Evolutionary conservation across 2,797 vertebrate genomes (phyloP).

Genomic region (Onychomys leucogaster): DNA sequence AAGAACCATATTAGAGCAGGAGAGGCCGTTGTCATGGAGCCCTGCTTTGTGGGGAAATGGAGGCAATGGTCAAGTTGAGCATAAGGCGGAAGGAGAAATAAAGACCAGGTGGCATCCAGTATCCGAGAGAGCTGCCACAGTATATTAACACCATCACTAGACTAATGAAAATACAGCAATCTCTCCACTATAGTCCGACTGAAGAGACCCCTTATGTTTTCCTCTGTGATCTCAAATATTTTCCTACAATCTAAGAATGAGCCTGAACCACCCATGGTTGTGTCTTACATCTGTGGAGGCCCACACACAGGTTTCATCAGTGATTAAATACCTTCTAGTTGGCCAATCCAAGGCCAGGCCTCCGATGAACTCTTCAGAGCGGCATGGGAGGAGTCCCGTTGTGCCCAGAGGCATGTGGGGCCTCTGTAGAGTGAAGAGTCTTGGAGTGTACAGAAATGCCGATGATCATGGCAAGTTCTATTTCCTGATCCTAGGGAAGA

Average conservation of each 20-base stretch:
- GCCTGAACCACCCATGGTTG: accelerated
- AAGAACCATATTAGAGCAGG: conserved; percentile 10
- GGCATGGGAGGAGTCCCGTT: background rate
- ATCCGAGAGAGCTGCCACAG: background rate
- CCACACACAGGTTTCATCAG: accelerated
- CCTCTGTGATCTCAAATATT: background rate
- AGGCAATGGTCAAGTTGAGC: background rate
- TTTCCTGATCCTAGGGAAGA: background rate
- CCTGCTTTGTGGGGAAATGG: conserved; percentile 50
- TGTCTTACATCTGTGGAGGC: background rate
- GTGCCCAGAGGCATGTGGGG: background rate
- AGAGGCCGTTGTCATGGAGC: background rate
- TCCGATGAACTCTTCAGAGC: accelerated
- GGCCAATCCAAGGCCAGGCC: background rate
- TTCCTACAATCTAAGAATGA: background rate
- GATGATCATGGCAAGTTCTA: accelerated
- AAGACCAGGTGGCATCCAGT: background rate
- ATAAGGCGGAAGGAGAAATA: conserved; percentile 20
- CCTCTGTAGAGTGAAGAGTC: background rate
- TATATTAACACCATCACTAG: background rate
- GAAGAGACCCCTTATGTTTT: background rate
- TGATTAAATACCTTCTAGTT: background rate
- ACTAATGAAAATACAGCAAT: background rate
- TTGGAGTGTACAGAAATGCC: accelerated
- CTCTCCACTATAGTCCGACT: background rate